Conservation (phyloP, 1,140 invertebrate species). For the Drosophila punjabiensis region DNA sequence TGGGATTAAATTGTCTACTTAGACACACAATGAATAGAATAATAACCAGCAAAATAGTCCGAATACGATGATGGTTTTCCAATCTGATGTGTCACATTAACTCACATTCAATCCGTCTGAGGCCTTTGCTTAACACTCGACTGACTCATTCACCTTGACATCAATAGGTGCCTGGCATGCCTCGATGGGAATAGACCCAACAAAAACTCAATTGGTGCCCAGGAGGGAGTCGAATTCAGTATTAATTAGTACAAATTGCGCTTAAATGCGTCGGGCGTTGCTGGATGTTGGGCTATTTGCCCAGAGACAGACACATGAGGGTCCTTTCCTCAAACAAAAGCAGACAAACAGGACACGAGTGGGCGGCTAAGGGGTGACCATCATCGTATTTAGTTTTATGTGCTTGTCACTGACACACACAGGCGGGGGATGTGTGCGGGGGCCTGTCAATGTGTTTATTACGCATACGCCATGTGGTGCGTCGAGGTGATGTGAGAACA, state of each 20-base stretch:
- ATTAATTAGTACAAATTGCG: conserved; percentile 78
- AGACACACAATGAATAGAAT: neutral
- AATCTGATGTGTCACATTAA: conserved; percentile 12
- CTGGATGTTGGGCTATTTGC: conserved; percentile 33
- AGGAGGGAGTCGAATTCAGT: conserved; percentile 49
- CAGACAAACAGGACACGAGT: conserved; percentile 30
- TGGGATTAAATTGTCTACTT: neutral
- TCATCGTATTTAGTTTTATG: conserved; percentile 70
- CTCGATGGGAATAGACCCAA: conserved; percentile 6
- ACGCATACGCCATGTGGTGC: conserved; percentile 68
- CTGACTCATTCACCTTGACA: conserved; percentile 49
- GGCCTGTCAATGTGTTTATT: conserved; percentile 60
- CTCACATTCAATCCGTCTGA: conserved; percentile 11
- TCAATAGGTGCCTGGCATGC: conserved; percentile 12
- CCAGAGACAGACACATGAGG: conserved; percentile 38
- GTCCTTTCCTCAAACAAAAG: conserved; percentile 57
- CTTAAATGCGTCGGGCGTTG: conserved; percentile 55
- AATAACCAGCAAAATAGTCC: neutral
- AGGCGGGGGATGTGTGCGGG: conserved; percentile 15
- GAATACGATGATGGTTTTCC: neutral
- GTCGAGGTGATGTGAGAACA: conserved; percentile 10
- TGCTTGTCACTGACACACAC: conserved; percentile 64
- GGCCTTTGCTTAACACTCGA: conserved; percentile 19
- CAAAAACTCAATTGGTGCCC: conserved; percentile 30
- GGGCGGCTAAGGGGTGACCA: conserved; percentile 19